Evolutionary conservation across 1,140 invertebrate species (phyloP), one percentile per base, ranked within the genome.

Genomic region (Lepidurus couesii): DNA sequence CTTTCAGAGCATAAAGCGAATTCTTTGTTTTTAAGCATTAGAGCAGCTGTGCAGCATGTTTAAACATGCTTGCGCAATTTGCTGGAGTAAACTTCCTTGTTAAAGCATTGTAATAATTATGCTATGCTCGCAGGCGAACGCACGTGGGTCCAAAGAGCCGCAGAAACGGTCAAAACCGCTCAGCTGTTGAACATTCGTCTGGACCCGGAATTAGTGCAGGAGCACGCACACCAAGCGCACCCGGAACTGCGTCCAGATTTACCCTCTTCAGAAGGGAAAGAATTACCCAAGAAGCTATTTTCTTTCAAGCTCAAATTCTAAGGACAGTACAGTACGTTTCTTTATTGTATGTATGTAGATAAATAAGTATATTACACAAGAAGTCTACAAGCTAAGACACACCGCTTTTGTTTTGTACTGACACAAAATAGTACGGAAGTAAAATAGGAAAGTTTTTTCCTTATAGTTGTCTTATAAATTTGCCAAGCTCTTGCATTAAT

Each of bases 361-460:
- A 65, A 65, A 65, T 65, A 65, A 7, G 53, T 65, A 65, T 65
- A 65, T 65, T 65, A 65, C 21, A 65, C 3, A 65, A 65, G 53
- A 65, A n/a, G 16, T 65, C 53, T 65, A 65, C 53, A 65, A 65
- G 16, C 53, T 16, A 1, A 65, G 21, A 65, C 4, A 65, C 53
- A 65, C n/a, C 53, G 53, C 21, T 65, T 65, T 16, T 65, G 45
- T 10, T 65, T 13, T 16, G 53, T 1, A 1, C 34, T 34, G 34
- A 34, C 34, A 34, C 26, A 26, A 26, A 34, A 34, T 34, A 34
- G 34, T 34, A 34, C 34, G 26, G 26, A 65, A 13, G 21, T 65
- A 65, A 65, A 65, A 65, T n/a, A 65, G 13, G 53, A 65, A 65
- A 65, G 13, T 0, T 16, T 65, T 34, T 34, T 13, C 9, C 13